These are phyloP conservation scores for Rousettus madagascariensis DNA, from an alignment of 2,797 vertebrate genomes.

Conservation along the genomic window DNA sequence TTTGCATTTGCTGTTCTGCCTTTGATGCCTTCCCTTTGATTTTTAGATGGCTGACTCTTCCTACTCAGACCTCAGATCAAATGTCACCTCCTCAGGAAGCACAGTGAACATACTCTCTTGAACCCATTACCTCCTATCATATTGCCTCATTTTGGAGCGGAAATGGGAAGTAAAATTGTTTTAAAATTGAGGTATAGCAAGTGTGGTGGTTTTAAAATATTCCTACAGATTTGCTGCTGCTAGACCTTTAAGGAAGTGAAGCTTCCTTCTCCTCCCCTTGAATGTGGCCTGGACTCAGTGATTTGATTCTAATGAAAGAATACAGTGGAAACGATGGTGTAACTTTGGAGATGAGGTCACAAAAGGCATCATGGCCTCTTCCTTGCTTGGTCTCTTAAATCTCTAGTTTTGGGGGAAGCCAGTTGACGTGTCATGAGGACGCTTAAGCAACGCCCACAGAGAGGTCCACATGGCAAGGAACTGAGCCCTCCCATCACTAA, in stretches of 20 bases:
- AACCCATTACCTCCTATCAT: background rate
- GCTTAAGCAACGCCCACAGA: background rate
- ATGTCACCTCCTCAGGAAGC: background rate
- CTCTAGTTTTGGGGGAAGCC: background rate
- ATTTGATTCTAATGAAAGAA: background rate
- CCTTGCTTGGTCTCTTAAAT: background rate
- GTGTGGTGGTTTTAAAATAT: background rate
- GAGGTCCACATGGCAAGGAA: background rate
- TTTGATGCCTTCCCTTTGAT: background rate
- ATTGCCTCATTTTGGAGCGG: too few relatives aligned
- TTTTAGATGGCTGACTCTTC: accelerated
- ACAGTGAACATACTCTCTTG: background rate
- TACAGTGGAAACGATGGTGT: background rate
- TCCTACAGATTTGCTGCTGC: background rate
- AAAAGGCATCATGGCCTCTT: background rate
- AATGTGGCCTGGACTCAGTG: background rate
- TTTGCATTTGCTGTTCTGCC: background rate
- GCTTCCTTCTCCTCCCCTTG: background rate
- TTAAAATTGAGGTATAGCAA: background rate
- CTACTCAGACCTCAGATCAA: background rate
- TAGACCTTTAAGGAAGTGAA: background rate
- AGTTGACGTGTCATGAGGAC: background rate
- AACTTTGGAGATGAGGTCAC: background rate
- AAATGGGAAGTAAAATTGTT: background rate
- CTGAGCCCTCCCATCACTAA: background rate